Evolutionary conservation across 2,888 invertebrate species (phyloP), one percentile per base, ranked within the genome.

Genomic region (Glaucopsyche alexis): DNA sequence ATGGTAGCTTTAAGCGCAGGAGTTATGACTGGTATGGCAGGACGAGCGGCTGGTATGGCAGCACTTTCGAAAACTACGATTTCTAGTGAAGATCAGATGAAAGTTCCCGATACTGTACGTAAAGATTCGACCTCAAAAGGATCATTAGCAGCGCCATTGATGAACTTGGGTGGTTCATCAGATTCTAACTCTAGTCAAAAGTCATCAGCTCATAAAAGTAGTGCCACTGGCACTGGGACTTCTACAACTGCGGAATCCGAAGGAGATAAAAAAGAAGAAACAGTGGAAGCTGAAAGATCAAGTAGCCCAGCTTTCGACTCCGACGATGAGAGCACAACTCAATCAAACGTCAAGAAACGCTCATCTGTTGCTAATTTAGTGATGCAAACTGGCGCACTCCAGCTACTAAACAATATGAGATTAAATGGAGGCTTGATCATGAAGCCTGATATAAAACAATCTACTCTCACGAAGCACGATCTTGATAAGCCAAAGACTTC

Each of bases 261-360:
- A 74, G 87, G 85, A 72, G 92, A 93, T 65, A 93, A 90, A 76
- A 93, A 87, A 82, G 90, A 93, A 83, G 89, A 89, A 78, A 92
- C 91, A 77, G 89, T 93, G 11, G 94, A 96, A 82, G 93, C 95
- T 55, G 96, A 97, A 84, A 94, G 98, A 64, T 98, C 98, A 0
- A 98, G 98, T 82, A 98, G 98, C 84, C 95, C 98, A 0, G 98
- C 98, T 0, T 99, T 98, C 84, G 98, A 98, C 81, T 98, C 98
- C 0, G 98, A 99, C 83, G 98, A 98, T 76, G 98, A 99, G 82
- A 96, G 96, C 76, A 95, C 95, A 0, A 94, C 94, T 0, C 95
- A 94, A 76, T 88, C 93, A 0, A 94, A 93, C 73, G 81, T 91
- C 0, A 94, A 94, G 76, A 95, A 95, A 82, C 90, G 95, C 66